Percentiles rank a stretch among this genome's conserved stretches.
Evolutionary conservation across 2,888 invertebrate genomes (phyloP).

Genomic region (Cerastis leucographa): DNA sequence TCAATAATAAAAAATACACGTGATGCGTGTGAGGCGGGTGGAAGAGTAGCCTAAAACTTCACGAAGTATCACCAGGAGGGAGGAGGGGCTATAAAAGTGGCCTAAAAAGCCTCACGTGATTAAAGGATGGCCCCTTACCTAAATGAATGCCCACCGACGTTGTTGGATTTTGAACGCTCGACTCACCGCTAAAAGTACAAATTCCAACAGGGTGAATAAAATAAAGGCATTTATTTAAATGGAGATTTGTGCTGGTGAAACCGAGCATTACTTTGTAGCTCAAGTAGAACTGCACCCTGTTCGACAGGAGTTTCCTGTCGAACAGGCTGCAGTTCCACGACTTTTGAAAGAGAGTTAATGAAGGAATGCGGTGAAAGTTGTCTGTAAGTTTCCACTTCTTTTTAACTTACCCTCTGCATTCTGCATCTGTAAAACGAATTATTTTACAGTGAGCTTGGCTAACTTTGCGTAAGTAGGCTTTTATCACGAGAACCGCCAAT

Average conservation of each 20-base stretch:
- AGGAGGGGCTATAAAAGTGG: no score
- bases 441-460: no score
- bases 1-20: no score
- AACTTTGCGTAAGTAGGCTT: no score
- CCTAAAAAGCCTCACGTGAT: no score
- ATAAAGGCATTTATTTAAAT: not conserved
- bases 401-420: not conserved
- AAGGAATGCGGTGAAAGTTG: not conserved
- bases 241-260: not conserved
- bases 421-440: not conserved
- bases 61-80: no score
- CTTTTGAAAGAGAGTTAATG: slow-evolving; percentile 15
- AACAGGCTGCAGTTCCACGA: no score
- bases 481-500: no score
- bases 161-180: not conserved
- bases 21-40: no score
- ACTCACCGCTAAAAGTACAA: not conserved
- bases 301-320: no score
- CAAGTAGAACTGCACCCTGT: not conserved
- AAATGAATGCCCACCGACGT: not conserved
- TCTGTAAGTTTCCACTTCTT: not conserved
- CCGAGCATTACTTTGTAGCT: not conserved
- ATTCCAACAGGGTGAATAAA: not conserved
- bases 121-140: no score
- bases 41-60: no score